phyloP scores from a whole-genome alignment of 2,113 vertebrate genomes.

The Aythya baeri region DNA sequence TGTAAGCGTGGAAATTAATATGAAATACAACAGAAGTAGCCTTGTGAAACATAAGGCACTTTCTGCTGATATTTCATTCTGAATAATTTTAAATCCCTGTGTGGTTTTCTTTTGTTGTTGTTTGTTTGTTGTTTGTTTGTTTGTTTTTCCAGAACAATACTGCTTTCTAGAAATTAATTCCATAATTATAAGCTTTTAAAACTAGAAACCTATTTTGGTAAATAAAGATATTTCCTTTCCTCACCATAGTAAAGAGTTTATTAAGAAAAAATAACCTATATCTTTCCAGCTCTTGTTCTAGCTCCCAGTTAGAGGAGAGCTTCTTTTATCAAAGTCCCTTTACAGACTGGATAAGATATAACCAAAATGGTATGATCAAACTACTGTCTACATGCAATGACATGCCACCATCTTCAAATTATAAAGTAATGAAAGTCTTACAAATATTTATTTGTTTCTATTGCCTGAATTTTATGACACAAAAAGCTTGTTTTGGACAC shows the following conservation, averaged over 20 bases:
- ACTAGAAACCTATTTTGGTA: neutral
- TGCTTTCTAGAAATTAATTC: neutral
- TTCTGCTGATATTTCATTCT: neutral
- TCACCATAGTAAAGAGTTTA: neutral
- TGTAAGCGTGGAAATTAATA: neutral
- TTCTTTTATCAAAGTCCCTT: neutral
- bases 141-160: neutral
- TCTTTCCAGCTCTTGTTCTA: neutral
- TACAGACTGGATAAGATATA: neutral
- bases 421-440: neutral
- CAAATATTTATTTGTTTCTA: neutral
- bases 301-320: neutral
- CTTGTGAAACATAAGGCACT: neutral
- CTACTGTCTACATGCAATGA: neutral
- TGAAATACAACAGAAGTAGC: neutral
- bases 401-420: neutral
- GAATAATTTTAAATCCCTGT: neutral
- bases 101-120: too few relatives aligned
- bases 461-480: neutral
- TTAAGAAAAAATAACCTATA: neutral
- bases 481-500: neutral
- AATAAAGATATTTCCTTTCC: neutral
- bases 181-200: neutral
- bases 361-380: neutral
- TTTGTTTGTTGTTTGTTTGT: too few relatives aligned